Base-by-base conservation (phyloP, 2,113 vertebrate genomes). In the Ceuthmochares aereus region DNA sequence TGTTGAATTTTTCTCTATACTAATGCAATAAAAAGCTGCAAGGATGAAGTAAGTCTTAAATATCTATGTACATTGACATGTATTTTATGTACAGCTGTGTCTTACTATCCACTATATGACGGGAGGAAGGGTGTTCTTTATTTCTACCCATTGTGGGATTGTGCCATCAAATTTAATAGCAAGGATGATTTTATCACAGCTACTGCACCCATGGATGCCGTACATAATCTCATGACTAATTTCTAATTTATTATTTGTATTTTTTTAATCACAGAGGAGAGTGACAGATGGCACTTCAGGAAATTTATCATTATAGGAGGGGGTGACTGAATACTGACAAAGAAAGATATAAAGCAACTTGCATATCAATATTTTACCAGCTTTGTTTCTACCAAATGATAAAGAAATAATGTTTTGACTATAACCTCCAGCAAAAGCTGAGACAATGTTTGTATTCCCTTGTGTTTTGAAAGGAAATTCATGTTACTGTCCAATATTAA, bases 351-450 rank as follows among this genome's bases (percentile, higher is more conserved):
- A 84, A 89, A 95, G 32, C 51, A 95, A 93, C 90, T 59, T 51
- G 42, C 83, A 86, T 84, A 86, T 90, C 95, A 96, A 89, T 95
- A 96, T 96, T 96, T 96, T 90, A 80, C 86, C 86, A 96, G 68
- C 68, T 92, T 95, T 93, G 32, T 89, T 92, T 74, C 94, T 78
- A 74, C 12, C 34, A 92, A 96, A 84, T 12, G 26, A 92, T 88
- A 88, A 90, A 82, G 76, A 77, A 94, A 78, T 51, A 70, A 67
- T 84, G 64, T 92, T 96, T 93, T 93, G 80, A 86, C 91, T 96
- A n/a, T 74, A 95, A 92, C 80, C 80, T 93, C 69, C 68, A 89
- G 55, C 47, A 93, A 81, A 55, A 95, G 80, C 51, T 92, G 66
- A 87, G 72, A 89, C 37, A 85, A 36, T 68, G 42, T 96, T 96